Percentiles rank a stretch among this genome's conserved stretches.
These are phyloP conservation scores for Chloebia gouldiae DNA, from an alignment of 2,113 vertebrate species.

Conservation along the genomic window DNA sequence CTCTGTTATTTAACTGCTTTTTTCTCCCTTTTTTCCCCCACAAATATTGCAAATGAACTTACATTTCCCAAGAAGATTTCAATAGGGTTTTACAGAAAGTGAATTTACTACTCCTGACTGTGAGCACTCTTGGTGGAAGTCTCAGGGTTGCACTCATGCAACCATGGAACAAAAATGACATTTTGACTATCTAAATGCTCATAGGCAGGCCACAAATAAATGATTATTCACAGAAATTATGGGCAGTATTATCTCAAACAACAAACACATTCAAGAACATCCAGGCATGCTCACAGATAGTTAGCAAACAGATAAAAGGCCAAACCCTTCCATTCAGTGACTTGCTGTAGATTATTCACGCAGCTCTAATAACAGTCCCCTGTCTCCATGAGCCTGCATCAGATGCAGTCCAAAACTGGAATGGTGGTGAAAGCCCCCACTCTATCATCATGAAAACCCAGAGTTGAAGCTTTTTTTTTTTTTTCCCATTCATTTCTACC, in stretches of 20 bases:
- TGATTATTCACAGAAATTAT: constrained; percentile 45
- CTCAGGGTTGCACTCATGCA: background rate
- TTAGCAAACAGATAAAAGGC: constrained; percentile 30
- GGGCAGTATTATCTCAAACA: constrained; percentile 30
- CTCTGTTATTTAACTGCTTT: background rate
- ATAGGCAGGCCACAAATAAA: background rate
- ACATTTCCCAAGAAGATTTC: background rate
- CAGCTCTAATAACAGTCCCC: constrained; percentile 35
- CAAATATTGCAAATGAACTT: background rate
- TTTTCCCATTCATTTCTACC: background rate
- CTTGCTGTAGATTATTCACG: constrained; percentile 28
- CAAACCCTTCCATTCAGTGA: constrained; percentile 21
- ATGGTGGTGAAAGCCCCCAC: background rate
- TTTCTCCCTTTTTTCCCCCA: background rate
- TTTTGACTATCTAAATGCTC: constrained; percentile 19
- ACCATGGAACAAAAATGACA: constrained; percentile 26
- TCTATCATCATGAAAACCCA: constrained; percentile 15
- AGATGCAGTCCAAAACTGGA: background rate
- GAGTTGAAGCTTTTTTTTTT: background rate
- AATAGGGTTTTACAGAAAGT: background rate
- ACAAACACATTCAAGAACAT: constrained; percentile 50
- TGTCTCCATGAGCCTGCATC: constrained; percentile 9
- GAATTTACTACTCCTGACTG: background rate
- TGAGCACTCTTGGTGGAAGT: background rate
- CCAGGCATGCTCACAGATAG: constrained; percentile 30